A percentile compares a stretch with the other conserved stretches of the same genome.
phyloP scores from a whole-genome alignment of 2,888 invertebrate genomes.

The Emmelina monodactyla region DNA sequence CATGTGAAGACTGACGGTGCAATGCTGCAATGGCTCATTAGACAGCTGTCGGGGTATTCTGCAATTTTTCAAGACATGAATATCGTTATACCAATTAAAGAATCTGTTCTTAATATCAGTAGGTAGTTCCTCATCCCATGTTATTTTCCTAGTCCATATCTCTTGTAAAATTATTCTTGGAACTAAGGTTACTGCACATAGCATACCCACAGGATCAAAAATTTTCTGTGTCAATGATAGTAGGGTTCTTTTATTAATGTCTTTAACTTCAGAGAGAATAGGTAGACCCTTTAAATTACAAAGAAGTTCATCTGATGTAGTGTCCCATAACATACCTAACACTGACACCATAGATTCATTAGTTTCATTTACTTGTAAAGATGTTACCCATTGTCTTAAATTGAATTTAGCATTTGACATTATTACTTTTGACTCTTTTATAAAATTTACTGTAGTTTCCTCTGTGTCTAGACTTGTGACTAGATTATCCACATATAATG shows the following conservation, averaged over 20 bases:
- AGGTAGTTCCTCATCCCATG: conserved; percentile 3
- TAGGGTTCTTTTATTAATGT: conserved; percentile 8
- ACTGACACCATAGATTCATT: conserved; percentile 3
- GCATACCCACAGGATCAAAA: conserved; percentile 3
- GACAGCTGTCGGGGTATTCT: conserved; percentile 3
- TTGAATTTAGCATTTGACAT: conserved; percentile 12
- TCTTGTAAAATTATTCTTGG: conserved; percentile 2
- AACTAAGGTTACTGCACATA: background rate
- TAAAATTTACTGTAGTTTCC: conserved; percentile 8
- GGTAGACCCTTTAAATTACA: conserved; percentile 3
- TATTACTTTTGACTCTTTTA: conserved; percentile 8
- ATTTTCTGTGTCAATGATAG: conserved; percentile 8
- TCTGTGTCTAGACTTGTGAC: conserved; percentile 10
- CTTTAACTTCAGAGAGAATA: background rate
- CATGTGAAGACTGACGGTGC: conserved; percentile 2
- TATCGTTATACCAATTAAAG: background rate
- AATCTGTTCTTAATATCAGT: background rate
- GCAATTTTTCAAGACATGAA: background rate
- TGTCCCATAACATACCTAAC: conserved; percentile 11
- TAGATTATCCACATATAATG: conserved; percentile 14
- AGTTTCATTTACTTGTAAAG: background rate
- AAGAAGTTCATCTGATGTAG: conserved; percentile 3
- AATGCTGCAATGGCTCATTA: background rate
- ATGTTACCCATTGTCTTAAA: conserved; percentile 9
- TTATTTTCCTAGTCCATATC: conserved; percentile 1